Evolutionary conservation across 2,113 vertebrate genomes (phyloP).

Genomic region (Pelusios castaneus): DNA sequence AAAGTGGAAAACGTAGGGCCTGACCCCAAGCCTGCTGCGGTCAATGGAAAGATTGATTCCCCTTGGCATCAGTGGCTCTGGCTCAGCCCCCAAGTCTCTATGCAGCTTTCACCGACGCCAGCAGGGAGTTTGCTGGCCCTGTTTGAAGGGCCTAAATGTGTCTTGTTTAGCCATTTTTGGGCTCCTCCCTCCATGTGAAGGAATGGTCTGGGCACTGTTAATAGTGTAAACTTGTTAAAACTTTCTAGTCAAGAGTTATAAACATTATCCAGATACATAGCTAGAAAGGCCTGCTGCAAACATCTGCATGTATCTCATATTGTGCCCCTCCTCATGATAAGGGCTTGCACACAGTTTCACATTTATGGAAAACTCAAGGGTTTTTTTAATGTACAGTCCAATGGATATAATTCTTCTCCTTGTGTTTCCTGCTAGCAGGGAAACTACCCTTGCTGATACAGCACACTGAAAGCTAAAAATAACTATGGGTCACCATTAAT

Average conservation of each 20-base stretch:
- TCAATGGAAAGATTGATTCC: too few species aligned
- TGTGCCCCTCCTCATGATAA: neutral
- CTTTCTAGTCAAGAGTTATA: neutral
- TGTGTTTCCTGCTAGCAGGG: neutral
- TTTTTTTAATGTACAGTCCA: neutral
- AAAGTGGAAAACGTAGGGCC: too few species aligned
- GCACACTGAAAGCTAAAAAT: neutral
- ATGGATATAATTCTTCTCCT: neutral
- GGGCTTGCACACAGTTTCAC: neutral
- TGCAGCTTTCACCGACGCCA: too few species aligned
- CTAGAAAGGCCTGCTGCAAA: neutral
- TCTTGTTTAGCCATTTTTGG: neutral
- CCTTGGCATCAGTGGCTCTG: too few species aligned
- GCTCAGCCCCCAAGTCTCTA: too few species aligned
- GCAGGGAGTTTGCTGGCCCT: neutral
- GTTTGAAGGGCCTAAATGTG: rapidly evolving
- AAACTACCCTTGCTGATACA: neutral
- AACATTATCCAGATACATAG: neutral
- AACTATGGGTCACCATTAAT: constrained; percentile 2
- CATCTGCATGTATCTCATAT: neutral
- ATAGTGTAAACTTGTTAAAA: neutral
- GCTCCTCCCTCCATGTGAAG: neutral
- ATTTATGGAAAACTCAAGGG: neutral
- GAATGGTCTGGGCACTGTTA: rapidly evolving
- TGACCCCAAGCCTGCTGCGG: too few species aligned